phyloP scores from a whole-genome alignment of 1,140 invertebrate species.

The Drosophila insularis region DNA sequence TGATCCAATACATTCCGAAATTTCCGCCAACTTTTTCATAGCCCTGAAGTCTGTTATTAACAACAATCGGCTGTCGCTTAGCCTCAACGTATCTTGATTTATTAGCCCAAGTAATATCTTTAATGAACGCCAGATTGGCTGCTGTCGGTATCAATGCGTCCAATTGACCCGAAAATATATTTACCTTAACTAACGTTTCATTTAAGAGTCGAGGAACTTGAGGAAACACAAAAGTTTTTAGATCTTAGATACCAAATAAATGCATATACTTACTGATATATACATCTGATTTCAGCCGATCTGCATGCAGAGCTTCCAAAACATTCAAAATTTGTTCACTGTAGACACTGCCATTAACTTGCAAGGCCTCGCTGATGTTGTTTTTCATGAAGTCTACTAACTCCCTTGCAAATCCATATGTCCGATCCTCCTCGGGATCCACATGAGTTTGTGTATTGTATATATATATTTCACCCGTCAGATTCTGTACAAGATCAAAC shows the following conservation, averaged over 20 bases:
- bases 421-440: constrained; percentile 40
- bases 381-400: constrained; percentile 88
- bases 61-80: constrained; percentile 83
- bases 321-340: constrained; percentile 86
- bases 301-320: constrained; percentile 85
- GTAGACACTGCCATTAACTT: constrained; percentile 83
- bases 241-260: neutral
- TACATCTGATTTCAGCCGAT: constrained; percentile 94
- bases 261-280: constrained; percentile 84
- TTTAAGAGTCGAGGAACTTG: constrained; percentile 88
- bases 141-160: constrained; percentile 88
- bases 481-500: constrained; percentile 25
- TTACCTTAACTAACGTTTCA: constrained; percentile 83
- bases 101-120: constrained; percentile 86
- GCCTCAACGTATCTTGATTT: constrained; percentile 84
- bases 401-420: constrained; percentile 64
- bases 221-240: constrained; percentile 50
- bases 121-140: constrained; percentile 87
- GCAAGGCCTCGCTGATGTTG: constrained; percentile 85
- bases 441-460: constrained; percentile 58
- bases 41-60: constrained; percentile 85
- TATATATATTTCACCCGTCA: constrained; percentile 48
- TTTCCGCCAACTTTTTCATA: constrained; percentile 87
- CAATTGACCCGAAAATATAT: constrained; percentile 82
- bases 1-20: constrained; percentile 89